Base-by-base conservation (phyloP, 2,888 invertebrate species). In the Macrostomum cliftonense region DNA sequence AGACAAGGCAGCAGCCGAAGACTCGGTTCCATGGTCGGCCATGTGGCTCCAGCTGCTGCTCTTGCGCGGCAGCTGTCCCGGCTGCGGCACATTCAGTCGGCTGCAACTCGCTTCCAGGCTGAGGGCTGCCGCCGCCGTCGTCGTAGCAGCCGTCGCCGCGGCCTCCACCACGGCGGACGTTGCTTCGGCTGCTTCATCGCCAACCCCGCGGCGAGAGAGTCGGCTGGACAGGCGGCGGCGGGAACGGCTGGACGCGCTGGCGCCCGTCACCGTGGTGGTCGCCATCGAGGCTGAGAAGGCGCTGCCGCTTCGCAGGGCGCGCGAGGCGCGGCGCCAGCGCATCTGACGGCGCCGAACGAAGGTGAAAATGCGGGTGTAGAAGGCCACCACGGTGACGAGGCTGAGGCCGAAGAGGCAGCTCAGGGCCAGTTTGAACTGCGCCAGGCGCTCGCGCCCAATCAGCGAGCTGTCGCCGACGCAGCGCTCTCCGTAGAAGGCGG, bases 291-390 rank as follows among this genome's bases (percentile, higher is more conserved):
- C 44, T 5, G 44, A 14, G 4, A 21, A 43, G 5, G 44, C 44
- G 28, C 44, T 20, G 16, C 20, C 17, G 16, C 44, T 14, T 4
- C 14, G 19, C 21, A 21, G 19, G 19, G 20, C 19, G 2, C 17
- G 42, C 5, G 28, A 43, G 38, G 16, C 46, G n/a, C 36, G 39
- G 21, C 37, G 14, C 39, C 51, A 49, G 21, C 51, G 51, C 37
- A 42, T 42, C 12, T 51, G 51, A 12, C 50, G 20, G 46, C 46
- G 47, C 46, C 51, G 56, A 12, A 61, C 57, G 19, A 51, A 55
- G 1, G 53, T 49, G 43, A 61, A 61, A 39, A 61, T 58, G 1
- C 54, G 44, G 1, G 47, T 42, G 45, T 63, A 63, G 37, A 61
- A 50, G 14, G 57, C 52, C 2, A 58, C 51, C 12, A 61, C 55